phyloP scores from a whole-genome alignment of 2,113 vertebrate species.

The Etheostoma cragini region DNA sequence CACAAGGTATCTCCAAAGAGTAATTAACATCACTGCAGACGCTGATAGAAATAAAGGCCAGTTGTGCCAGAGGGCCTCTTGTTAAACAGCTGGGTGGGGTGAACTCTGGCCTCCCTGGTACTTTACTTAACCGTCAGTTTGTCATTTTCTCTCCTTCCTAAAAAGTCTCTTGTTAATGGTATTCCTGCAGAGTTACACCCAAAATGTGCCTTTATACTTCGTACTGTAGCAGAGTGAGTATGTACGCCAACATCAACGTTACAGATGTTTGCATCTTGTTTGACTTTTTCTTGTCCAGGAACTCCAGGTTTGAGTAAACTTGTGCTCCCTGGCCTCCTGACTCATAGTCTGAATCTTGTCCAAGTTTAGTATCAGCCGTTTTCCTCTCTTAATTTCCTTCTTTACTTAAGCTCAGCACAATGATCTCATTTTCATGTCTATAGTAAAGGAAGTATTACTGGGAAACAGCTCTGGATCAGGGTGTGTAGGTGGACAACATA shows the following conservation, averaged over 20 bases:
- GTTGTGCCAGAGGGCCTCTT: constrained; percentile 31
- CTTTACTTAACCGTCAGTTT: constrained; percentile 34
- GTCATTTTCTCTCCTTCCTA: constrained; percentile 23
- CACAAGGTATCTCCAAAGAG: constrained; percentile 5
- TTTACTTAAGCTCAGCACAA: neutral
- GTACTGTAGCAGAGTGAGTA: neutral
- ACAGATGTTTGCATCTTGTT: constrained; percentile 28
- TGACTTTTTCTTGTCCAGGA: constrained; percentile 3
- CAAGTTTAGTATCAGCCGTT: constrained; percentile 48
- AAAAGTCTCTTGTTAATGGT: constrained; percentile 13
- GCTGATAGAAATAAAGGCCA: constrained; percentile 24
- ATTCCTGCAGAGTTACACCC: constrained; percentile 11
- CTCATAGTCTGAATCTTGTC: constrained; percentile 28
- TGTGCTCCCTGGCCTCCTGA: constrained; percentile 16
- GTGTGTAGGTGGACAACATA: constrained; percentile 22
- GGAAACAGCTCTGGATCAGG: constrained; percentile 10
- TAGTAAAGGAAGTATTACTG: constrained; percentile 20
- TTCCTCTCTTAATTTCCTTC: constrained; percentile 47
- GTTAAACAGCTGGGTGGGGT: constrained; percentile 52
- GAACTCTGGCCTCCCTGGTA: constrained; percentile 52
- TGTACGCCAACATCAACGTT: constrained; percentile 18
- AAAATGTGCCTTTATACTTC: constrained; percentile 15
- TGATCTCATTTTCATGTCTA: constrained; percentile 1
- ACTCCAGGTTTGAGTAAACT: constrained; percentile 8
- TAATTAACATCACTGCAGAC: constrained; percentile 12